Base-by-base conservation (phyloP, 2,888 invertebrate genomes). In the Timema cristinae region DNA sequence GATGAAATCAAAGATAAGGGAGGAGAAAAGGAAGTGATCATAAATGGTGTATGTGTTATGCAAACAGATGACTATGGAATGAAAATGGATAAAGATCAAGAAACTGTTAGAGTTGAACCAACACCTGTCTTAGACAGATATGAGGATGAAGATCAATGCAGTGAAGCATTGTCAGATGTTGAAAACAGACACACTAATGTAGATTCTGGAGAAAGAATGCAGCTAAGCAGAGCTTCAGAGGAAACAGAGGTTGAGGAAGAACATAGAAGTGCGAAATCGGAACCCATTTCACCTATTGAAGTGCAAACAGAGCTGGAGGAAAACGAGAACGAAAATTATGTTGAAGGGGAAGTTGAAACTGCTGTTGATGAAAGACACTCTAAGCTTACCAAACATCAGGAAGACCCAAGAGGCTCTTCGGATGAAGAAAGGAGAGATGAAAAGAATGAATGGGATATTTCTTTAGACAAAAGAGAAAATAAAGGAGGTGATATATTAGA, bases 11-110 rank as follows among this genome's bases (percentile, higher is more conserved):
- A 71, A 51, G 73, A 73, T 52, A 73, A 73, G 66, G 85, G 84
- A 9, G 91, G 91, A 79, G 94, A 94, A 80, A 79, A 80, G 66
- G 80, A 81, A 54, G 93, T 94, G 49, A 95, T 95, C 79, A 95
- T 95, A 78, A 96, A 96, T 80, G 96, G 96, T 0, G 95, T 96
- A 49, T 95, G 95, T 80, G 95, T 95, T 7, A 93, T 95, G 92
- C 89, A 93, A 77, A 90, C 92, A 8, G 92, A 91, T 77, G 91
- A 93, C 81, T 91, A 75, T 63, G 74, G 73, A 59, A 72, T 73
- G n/a, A 70, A 71, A 50, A 61, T 68, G 47, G 63, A 83, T 73
- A 84, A 83, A 75, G 79, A 88, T 49, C 90, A 90, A 81, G 89
- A 91, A 79, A 92, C 92, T 6, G 88, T 92, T 71, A 87, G 90